Evolutionary conservation across 1,140 invertebrate genomes (phyloP), one percentile per base, ranked within the genome.

Genomic region (Eurytemora carolleeae): DNA sequence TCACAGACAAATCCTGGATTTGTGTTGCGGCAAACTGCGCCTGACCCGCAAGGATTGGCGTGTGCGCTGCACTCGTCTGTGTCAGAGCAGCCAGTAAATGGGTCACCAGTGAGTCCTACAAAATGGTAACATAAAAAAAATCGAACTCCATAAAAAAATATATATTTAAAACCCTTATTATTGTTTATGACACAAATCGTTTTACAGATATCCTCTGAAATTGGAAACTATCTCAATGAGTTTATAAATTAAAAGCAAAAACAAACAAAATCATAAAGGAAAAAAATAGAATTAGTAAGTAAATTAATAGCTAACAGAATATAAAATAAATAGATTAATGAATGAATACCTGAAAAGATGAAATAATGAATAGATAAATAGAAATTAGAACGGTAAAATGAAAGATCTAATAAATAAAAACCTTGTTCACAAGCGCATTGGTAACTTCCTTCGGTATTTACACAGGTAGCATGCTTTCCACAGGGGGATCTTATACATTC

Each of bases 11-110:
- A 95, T 59, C 87, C 87, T 1, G 90, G 90, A 2, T 77, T 74
- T 0, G 80, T 74, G 69, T 97, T 95, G 68, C 87, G 82, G 72
- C 91, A 97, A 57, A 86, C 76, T 0, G 91, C 90, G 68, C 90
- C 80, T 2, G 76, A 74, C 7, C 87, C 87, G 70, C 92, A 97
- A 1, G 89, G 83, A 25, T 44, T 44, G 66, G 79, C 83, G 61
- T 87, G 82, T 64, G 20, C 19, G 20, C 18, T 24, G 57, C 23
- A 57, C 19, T 57, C 54, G 16, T 54, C 53, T n/a, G 55, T 44
- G 20, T 1, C 25, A 21, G 44, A 19, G 24, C n/a, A 55, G 23
- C 65, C 63, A n/a, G 55, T 52, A 21, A 63, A 54, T 19, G 69
- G 65, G 63, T 69, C 67, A 20, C 69, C 69, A 21, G 62, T 63